Evolutionary conservation across 2,888 invertebrate genomes (phyloP).

Genomic region (Ommatoiulus sabulosus): DNA sequence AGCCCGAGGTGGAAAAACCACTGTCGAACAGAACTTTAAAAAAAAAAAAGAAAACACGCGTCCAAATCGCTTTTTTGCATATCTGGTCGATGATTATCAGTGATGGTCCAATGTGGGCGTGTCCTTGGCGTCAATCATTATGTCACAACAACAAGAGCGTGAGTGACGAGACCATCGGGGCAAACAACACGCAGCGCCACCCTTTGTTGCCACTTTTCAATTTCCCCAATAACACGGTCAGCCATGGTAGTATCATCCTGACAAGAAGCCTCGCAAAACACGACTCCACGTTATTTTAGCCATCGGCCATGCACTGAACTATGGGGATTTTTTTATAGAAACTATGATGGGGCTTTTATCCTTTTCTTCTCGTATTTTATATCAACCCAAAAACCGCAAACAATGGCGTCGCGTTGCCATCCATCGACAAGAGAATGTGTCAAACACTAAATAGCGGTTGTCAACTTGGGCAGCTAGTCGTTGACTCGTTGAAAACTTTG

Average conservation of each 20-base stretch:
- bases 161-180: constrained; percentile 8
- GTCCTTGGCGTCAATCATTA: not conserved
- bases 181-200: constrained; percentile 37
- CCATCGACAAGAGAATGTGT: not conserved
- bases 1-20: constrained; percentile 8
- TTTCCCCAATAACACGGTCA: not conserved
- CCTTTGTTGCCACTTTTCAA: constrained; percentile 43
- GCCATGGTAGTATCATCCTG: not conserved
- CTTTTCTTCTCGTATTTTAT: not conserved
- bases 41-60: constrained; percentile 11
- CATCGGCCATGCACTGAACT: not conserved
- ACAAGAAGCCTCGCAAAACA: constrained; percentile 27
- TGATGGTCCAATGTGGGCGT: constrained; percentile 18
- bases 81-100: constrained; percentile 27
- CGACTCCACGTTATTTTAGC: not conserved
- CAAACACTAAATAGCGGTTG: constrained; percentile 23
- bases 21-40: not conserved
- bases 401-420: constrained; percentile 30
- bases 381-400: not conserved
- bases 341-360: constrained; percentile 17
- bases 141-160: constrained; percentile 4
- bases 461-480: not conserved
- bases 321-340: not conserved
- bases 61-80: constrained; percentile 29
- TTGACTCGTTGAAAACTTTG: not conserved